A percentile compares a stretch with the other conserved stretches of the same genome.
Evolutionary conservation across 2,797 vertebrate genomes (phyloP).

Genomic region (Helicolenus hilgendorfi): DNA sequence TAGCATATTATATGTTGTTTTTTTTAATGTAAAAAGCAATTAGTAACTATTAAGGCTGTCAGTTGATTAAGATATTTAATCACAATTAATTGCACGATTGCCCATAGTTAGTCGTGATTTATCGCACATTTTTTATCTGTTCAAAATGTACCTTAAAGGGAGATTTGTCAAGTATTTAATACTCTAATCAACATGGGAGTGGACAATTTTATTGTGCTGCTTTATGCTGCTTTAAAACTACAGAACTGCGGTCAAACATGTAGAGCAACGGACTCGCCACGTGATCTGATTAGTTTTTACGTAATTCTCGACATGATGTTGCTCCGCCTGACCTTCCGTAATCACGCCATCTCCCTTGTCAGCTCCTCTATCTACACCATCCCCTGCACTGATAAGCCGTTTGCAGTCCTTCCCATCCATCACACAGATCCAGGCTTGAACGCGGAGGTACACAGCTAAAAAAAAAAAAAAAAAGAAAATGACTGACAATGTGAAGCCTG

Average conservation of each 20-base stretch:
- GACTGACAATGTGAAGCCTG: slow-evolving; percentile 24
- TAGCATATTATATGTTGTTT: neutral
- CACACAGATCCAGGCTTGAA: slow-evolving; percentile 4
- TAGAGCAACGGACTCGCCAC: neutral
- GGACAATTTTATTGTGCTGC: too few relatives aligned
- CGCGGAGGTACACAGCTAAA: neutral
- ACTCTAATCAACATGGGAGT: too few relatives aligned
- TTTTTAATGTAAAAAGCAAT: too few relatives aligned
- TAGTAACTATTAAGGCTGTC: too few relatives aligned
- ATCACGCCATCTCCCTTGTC: slow-evolving; percentile 40
- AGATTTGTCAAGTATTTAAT: too few relatives aligned
- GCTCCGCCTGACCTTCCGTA: slow-evolving; percentile 30
- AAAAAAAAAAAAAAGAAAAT: neutral
- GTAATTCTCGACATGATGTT: neutral
- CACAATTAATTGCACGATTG: too few relatives aligned
- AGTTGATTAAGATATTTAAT: too few relatives aligned
- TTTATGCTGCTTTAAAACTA: neutral
- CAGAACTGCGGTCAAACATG: neutral
- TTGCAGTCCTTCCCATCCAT: slow-evolving; percentile 3
- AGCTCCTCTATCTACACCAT: neutral
- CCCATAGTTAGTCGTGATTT: too few relatives aligned
- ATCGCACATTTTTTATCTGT: too few relatives aligned
- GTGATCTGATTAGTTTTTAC: neutral
- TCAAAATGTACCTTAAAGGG: too few relatives aligned
- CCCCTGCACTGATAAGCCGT: slow-evolving; percentile 23